A percentile compares a stretch with the other conserved stretches of the same genome.
phyloP scores from a whole-genome alignment of 2,113 vertebrate genomes.

The Sprattus sprattus region DNA sequence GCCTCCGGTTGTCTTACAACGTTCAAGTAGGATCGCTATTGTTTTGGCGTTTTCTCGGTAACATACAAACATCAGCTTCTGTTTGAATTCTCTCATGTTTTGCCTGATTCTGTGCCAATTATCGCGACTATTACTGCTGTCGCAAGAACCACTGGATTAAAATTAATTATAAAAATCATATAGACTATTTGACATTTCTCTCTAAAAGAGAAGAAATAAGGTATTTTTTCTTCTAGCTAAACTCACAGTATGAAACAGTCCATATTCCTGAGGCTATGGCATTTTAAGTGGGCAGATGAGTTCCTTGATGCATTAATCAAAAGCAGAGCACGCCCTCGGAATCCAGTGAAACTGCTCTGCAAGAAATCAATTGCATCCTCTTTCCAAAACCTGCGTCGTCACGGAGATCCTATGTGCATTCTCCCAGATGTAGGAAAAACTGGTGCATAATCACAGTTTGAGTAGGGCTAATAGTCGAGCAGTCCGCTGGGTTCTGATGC shows the following conservation, averaged over 20 bases:
- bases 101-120: neutral
- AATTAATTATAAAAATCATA: neutral
- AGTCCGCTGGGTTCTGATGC: neutral
- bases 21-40: neutral
- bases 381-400: neutral
- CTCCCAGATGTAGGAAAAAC: neutral
- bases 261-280: slow-evolving; percentile 1
- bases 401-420: neutral
- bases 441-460: slow-evolving; percentile 14
- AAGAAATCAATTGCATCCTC: slow-evolving; percentile 3
- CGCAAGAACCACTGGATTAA: neutral
- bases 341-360: neutral
- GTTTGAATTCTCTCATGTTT: slow-evolving; percentile 3
- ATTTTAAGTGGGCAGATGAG: slow-evolving; percentile 12
- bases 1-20: slow-evolving; percentile 1
- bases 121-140: neutral
- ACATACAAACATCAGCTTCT: slow-evolving; percentile 16
- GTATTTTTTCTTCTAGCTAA: neutral
- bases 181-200: neutral
- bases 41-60: slow-evolving; percentile 8
- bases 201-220: neutral
- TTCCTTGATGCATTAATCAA: slow-evolving; percentile 13
- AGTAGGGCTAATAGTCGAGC: neutral
- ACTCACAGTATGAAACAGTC: neutral
- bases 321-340: neutral